Conservation (phyloP, 2,888 invertebrate genomes). For the Psylliodes chrysocephalus region DNA sequence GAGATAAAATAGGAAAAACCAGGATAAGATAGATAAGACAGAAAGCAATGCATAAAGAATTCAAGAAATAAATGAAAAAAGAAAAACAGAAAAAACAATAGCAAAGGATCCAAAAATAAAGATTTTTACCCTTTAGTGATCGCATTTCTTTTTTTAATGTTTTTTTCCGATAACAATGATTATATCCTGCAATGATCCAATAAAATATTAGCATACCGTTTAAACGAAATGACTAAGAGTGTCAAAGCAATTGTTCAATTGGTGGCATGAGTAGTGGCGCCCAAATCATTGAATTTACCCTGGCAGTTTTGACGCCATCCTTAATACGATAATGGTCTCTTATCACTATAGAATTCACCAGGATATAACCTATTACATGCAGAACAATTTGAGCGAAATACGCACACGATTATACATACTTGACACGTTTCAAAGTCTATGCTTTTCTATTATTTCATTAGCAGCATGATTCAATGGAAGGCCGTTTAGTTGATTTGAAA, state of each 20-base stretch:
- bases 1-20: no score
- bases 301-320: slow-evolving; percentile 42
- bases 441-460: slow-evolving; percentile 15
- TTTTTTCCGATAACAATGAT: not conserved
- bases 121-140: no score
- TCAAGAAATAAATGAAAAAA: no score
- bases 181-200: slow-evolving; percentile 5
- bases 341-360: slow-evolving; percentile 41
- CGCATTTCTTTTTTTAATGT: not conserved
- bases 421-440: slow-evolving; percentile 23
- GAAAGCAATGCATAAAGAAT: no score
- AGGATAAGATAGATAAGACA: no score
- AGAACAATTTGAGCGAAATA: slow-evolving; percentile 29
- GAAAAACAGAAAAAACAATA: no score
- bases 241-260: slow-evolving; percentile 43
- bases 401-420: slow-evolving; percentile 17
- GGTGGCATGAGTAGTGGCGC: slow-evolving; percentile 41
- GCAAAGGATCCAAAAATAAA: no score
- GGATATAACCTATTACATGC: slow-evolving; percentile 47
- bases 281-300: slow-evolving; percentile 43
- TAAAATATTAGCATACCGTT: slow-evolving; percentile 36
- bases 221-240: slow-evolving; percentile 40
- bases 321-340: slow-evolving; percentile 45
- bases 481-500: not conserved
- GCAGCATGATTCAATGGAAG: slow-evolving; percentile 6